Percentiles rank a stretch among this genome's conserved stretches.
Conservation (phyloP, 2,888 invertebrate genomes). For the Minunthozetes semirufus region DNA sequence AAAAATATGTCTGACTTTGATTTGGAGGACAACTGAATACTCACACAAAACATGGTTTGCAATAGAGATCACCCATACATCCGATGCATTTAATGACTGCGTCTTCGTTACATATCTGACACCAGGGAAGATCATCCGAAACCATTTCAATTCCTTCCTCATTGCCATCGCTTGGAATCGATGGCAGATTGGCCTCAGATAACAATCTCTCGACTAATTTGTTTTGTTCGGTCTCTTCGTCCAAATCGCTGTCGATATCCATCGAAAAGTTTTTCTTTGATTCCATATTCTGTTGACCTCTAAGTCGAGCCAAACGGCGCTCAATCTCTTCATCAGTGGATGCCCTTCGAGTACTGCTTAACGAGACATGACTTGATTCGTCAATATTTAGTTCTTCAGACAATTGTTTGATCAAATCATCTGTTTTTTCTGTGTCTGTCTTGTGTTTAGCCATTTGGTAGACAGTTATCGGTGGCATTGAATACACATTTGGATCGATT, state of each 20-base stretch:
- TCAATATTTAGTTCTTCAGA: slow-evolving; percentile 43
- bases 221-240: slow-evolving; percentile 41
- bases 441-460: slow-evolving; percentile 21
- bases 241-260: slow-evolving; percentile 14
- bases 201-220: slow-evolving; percentile 37
- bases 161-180: slow-evolving; percentile 32
- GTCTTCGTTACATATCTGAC: slow-evolving; percentile 77
- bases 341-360: neutral
- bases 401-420: slow-evolving; percentile 39
- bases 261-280: slow-evolving; percentile 41
- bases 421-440: slow-evolving; percentile 38
- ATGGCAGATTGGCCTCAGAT: slow-evolving; percentile 32
- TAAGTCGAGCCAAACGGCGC: slow-evolving; percentile 51
- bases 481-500: slow-evolving; percentile 38
- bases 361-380: slow-evolving; percentile 34
- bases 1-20: neutral
- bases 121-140: slow-evolving; percentile 63
- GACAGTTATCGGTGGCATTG: slow-evolving; percentile 41
- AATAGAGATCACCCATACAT: slow-evolving; percentile 73
- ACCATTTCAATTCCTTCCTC: slow-evolving; percentile 35
- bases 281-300: slow-evolving; percentile 53
- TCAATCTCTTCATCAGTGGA: slow-evolving; percentile 44
- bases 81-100: slow-evolving; percentile 65
- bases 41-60: slow-evolving; percentile 64
- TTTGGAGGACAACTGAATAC: neutral